These are phyloP conservation scores for Sinocyclocheilus rhinocerous DNA, from an alignment of 2,113 vertebrate species.

Conservation along the genomic window DNA sequence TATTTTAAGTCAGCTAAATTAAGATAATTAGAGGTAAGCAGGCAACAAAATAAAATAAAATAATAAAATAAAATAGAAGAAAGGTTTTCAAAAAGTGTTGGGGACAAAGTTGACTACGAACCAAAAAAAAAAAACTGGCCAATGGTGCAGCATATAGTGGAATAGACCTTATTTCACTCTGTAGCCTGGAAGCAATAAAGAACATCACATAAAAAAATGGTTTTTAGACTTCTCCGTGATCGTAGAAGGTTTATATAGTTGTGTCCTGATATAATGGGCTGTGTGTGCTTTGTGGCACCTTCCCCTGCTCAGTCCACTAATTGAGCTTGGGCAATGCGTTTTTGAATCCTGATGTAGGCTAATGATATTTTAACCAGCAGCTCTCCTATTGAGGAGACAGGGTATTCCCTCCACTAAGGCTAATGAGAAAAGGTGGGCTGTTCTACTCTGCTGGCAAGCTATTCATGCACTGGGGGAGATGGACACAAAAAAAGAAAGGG, in stretches of 20 bases:
- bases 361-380: constrained; percentile 65
- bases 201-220: constrained; percentile 14
- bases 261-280: constrained; percentile 45
- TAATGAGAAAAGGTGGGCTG: constrained; percentile 69
- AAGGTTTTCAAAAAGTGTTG: background rate
- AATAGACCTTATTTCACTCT: background rate
- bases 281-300: constrained; percentile 49
- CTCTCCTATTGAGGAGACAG: constrained; percentile 60
- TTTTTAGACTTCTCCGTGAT: constrained; percentile 15
- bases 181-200: background rate
- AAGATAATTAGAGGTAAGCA: background rate
- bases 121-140: background rate
- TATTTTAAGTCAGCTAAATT: too few relatives aligned
- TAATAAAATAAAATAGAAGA: background rate
- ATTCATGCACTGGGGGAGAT: constrained; percentile 60
- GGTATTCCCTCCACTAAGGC: constrained; percentile 61
- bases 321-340: constrained; percentile 52
- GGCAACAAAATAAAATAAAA: background rate
- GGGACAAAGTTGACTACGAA: background rate
- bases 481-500: constrained; percentile 55
- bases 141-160: too few relatives aligned
- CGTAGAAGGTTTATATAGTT: constrained; percentile 43
- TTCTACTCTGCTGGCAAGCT: constrained; percentile 62
- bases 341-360: constrained; percentile 63
- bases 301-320: constrained; percentile 54